Base-by-base conservation (phyloP, 2,113 vertebrate species). In the Pituophis catenifer region DNA sequence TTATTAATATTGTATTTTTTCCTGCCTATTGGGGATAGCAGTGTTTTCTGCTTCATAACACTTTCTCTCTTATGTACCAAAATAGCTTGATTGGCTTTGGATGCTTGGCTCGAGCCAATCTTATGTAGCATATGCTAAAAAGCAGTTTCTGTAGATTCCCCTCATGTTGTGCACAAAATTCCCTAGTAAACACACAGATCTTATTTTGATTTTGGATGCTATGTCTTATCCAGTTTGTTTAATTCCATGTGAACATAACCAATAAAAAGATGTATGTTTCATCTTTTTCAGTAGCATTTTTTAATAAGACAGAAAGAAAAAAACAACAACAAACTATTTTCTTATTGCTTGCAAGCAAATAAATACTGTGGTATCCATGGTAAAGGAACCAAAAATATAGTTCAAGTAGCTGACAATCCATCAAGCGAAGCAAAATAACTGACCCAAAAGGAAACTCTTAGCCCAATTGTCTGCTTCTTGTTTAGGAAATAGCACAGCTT, bases 401-500 rank as follows among this genome's bases (percentile, higher is more conserved):
- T n/a, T 88, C 90, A 62, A 81, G 59, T 44, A 91, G 44, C 86
- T 94, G 87, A 57, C 93, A 95, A 38, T 75, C 38, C 57, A 81
- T 94, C 92, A 93, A 62, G 26, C 59, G 26, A 62, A 62, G 29
- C 57, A 94, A 8, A 33, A 0, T 29, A 89, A 91, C 23, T 89
- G 86, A 52, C 91, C 65, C 81, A 97, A 93, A 94, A 58, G 57
- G 75, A 65, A 97, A 88, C 92, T 94, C 93, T 91, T 96, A 95
- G 86, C 81, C 87, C 48, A 53, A 90, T 23, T 57, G 91, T 11
- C 94, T 95, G 92, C 9, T 92, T 95, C 95, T 94, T 93, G 92
- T 91, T 89, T 89, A 95, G 55, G 87, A 95, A 93, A 70, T 94
- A 95, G 96, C 94, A 33, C 29, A 70, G 65, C 65, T 70, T 70